Evolutionary conservation across 1,140 invertebrate genomes (phyloP), one percentile per base, ranked within the genome.

Genomic region (Hermetia illucens): DNA sequence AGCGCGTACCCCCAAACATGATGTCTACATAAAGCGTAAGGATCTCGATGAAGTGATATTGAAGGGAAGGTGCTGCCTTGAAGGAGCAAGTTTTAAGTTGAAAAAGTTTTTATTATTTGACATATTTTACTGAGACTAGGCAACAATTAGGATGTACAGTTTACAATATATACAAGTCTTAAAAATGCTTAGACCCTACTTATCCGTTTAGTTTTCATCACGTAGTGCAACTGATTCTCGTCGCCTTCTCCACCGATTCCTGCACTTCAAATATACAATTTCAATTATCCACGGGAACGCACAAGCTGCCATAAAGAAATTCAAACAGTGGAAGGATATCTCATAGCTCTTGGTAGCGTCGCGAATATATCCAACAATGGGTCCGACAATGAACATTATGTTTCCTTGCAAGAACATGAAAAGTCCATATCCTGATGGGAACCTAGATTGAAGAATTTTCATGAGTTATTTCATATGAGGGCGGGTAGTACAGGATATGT

Each of bases 351-450:
- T 29, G 0, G 58, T 62, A 19, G 42, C 44, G 31, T 62, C 58
- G n/a, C 53, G 51, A 8, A 63, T 49, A 29, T 50, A 48, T 3
- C 60, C 60, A 8, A 57, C 48, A 24, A 59, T 44, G 1, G 56
- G 56, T 1, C 56, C 53, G 10, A 58, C 48, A 2, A 49, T 13
- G 18, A 58, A 58, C 47, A 54, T 55, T 4, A 54, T 48, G 37
- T 68, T 54, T 15, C 68, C 68, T 34, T 66, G 65, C 18, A 70
- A 50, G 15, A 75, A 61, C 70, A 76, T 75, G 42, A 73, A 75
- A 6, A 77, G 49, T 0, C 74, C 74, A 40, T 71, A 74, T 0
- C 76, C 77, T 0, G 72, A 67, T 2, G 76, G 67, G 22, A 79
- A 68, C 45, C 56, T 59, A 29, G 5, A 34, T 8, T 8, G 15